Conservation (phyloP, 2,113 vertebrate species). For the Eurypyga helias region DNA sequence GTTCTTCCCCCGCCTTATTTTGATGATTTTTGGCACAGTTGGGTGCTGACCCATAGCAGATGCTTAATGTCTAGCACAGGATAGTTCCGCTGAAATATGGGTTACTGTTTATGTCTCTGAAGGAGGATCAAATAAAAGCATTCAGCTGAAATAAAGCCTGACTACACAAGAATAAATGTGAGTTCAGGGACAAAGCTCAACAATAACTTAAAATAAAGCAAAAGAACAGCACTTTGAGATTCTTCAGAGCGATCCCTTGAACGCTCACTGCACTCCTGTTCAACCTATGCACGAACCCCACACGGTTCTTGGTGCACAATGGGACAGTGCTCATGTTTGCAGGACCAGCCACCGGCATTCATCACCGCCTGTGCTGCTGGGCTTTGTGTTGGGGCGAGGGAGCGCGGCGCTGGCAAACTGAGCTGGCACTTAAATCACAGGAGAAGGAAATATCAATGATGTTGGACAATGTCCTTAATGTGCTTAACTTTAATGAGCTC, state of each 20-base stretch:
- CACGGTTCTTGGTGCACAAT: accelerated
- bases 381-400: too few relatives aligned
- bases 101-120: neutral
- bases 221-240: neutral
- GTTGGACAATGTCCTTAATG: neutral
- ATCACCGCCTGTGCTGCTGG: too few relatives aligned
- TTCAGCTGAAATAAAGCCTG: neutral
- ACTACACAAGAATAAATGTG: neutral
- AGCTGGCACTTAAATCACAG: neutral
- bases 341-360: accelerated
- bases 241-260: neutral
- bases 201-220: neutral
- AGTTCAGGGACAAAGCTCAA: neutral
- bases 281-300: accelerated
- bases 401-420: neutral
- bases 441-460: neutral
- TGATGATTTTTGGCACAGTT: neutral
- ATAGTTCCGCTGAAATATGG: neutral
- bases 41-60: neutral
- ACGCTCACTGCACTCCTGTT: accelerated
- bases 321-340: accelerated
- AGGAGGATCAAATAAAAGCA: neutral
- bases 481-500: neutral
- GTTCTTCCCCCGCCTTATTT: neutral
- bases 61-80: neutral